phyloP scores from a whole-genome alignment of 1,140 invertebrate species.

The Zaprionus vittiger region DNA sequence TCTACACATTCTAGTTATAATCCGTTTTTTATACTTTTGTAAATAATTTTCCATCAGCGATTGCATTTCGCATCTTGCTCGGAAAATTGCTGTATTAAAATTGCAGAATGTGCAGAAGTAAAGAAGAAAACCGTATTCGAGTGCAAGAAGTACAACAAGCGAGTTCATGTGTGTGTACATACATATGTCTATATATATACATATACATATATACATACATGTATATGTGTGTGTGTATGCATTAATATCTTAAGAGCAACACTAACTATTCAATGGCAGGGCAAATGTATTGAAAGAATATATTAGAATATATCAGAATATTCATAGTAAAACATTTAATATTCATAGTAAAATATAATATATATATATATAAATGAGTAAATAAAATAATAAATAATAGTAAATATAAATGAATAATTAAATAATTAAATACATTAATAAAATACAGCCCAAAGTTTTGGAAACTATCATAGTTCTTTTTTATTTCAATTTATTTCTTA shows the following conservation, averaged over 20 bases:
- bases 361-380: no score
- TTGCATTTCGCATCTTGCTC: constrained; percentile 34
- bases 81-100: constrained; percentile 60
- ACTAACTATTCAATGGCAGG: neutral
- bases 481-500: neutral
- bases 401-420: no score
- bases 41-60: constrained; percentile 40
- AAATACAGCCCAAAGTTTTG: no score
- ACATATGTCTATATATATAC: neutral
- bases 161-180: neutral
- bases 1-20: constrained; percentile 24
- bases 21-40: constrained; percentile 54
- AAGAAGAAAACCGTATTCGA: neutral
- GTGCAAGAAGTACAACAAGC: neutral
- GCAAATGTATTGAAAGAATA: neutral
- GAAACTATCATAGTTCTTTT: neutral
- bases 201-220: neutral
- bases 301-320: neutral
- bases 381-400: no score
- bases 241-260: neutral
- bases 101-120: constrained; percentile 48
- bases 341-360: no score
- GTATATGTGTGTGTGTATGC: no score
- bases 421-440: no score
- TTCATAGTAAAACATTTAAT: neutral